Percentiles rank a stretch among this genome's conserved stretches.
Evolutionary conservation across 2,113 vertebrate genomes (phyloP).

Genomic region (Colinus virginianus): DNA sequence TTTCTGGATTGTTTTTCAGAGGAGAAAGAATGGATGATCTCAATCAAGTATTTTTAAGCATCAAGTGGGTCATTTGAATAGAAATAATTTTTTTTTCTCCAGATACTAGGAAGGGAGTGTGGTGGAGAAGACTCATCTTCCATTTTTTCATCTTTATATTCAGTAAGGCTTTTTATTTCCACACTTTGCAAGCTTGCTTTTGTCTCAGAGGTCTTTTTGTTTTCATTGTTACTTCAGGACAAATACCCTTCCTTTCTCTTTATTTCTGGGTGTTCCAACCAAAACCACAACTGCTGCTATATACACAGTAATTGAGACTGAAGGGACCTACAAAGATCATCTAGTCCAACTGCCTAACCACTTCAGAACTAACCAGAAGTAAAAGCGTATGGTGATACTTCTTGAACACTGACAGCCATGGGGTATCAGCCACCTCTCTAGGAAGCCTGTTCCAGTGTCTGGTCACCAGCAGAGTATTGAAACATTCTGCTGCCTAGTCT

Average conservation of each 20-base stretch:
- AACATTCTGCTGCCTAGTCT: background rate
- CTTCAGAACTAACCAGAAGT: background rate
- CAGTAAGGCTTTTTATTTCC: rapidly evolving
- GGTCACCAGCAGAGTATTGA: background rate
- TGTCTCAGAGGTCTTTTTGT: background rate
- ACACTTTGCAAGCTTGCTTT: background rate
- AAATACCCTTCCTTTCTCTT: background rate
- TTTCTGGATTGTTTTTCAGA: background rate
- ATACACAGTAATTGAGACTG: background rate
- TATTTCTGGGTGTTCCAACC: background rate
- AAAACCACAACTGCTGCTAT: background rate
- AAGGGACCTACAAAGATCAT: background rate
- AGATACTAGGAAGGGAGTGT: rapidly evolving
- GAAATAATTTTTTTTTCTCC: background rate
- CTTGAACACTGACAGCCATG: background rate
- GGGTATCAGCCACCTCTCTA: background rate
- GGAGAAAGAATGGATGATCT: background rate
- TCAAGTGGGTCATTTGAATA: background rate
- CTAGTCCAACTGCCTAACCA: background rate
- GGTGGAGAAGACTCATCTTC: background rate
- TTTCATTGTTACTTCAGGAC: background rate
- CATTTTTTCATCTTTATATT: background rate
- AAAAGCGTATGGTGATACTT: background rate
- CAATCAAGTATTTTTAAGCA: background rate
- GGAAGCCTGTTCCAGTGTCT: background rate